Conservation (phyloP, 2,888 invertebrate species). For the Epinotia demarniana region DNA sequence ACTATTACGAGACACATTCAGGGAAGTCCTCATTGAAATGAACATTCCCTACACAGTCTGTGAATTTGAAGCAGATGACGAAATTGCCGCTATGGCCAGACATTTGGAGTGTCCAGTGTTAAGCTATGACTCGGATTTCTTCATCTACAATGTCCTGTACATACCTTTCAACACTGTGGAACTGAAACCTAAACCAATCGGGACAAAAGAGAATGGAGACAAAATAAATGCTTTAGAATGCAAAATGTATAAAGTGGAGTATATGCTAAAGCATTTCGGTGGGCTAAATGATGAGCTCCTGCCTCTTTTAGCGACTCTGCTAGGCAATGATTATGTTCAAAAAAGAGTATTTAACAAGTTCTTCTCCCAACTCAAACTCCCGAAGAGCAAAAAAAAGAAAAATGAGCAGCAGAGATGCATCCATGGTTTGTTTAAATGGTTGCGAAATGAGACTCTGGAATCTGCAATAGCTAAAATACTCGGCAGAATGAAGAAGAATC, state of each 20-base stretch:
- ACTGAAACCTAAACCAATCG: slow-evolving; percentile 68
- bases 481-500: slow-evolving; percentile 83
- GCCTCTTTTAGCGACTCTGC: slow-evolving; percentile 91
- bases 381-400: slow-evolving; percentile 80
- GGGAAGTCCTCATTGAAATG: slow-evolving; percentile 87
- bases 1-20: slow-evolving; percentile 89
- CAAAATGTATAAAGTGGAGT: slow-evolving; percentile 89
- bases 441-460: slow-evolving; percentile 88
- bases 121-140: slow-evolving; percentile 98
- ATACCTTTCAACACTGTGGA: slow-evolving; percentile 90
- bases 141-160: slow-evolving; percentile 92
- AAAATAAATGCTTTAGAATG: slow-evolving; percentile 84
- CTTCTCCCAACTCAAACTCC: slow-evolving; percentile 86
- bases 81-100: slow-evolving; percentile 92
- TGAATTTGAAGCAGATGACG: slow-evolving; percentile 95
- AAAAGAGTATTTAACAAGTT: slow-evolving; percentile 88
- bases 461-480: slow-evolving; percentile 88
- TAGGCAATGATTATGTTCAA: slow-evolving; percentile 96
- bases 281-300: slow-evolving; percentile 87
- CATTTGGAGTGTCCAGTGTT: slow-evolving; percentile 93
- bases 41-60: slow-evolving; percentile 88
- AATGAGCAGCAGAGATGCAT: slow-evolving; percentile 89
- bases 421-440: slow-evolving; percentile 89
- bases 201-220: slow-evolving; percentile 54
- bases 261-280: slow-evolving; percentile 87